These are phyloP conservation scores for Labroides dimidiatus DNA, from an alignment of 2,797 vertebrate species.

Conservation along the genomic window DNA sequence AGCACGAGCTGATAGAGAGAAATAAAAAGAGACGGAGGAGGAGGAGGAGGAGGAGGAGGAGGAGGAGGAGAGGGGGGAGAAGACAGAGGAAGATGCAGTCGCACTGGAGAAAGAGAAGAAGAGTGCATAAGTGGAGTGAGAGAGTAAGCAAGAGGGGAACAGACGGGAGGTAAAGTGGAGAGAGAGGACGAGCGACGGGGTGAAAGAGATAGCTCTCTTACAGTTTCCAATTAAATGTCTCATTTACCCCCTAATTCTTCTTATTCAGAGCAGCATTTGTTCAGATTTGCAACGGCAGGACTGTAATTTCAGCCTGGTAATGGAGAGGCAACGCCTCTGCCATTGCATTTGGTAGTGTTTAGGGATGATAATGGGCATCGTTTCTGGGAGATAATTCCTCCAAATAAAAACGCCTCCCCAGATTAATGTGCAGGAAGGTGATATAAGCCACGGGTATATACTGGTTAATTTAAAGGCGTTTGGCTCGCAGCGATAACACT, in stretches of 20 bases:
- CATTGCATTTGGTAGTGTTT: constrained; percentile 64
- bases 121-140: constrained; percentile 57
- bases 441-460: constrained; percentile 57
- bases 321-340: constrained; percentile 71
- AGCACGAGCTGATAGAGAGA: constrained; percentile 62
- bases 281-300: constrained; percentile 77
- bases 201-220: constrained; percentile 75
- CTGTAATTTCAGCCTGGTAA: constrained; percentile 77
- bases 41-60: neutral
- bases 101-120: constrained; percentile 44
- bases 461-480: constrained; percentile 63
- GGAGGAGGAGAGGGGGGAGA: neutral
- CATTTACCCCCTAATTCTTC: constrained; percentile 86
- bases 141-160: constrained; percentile 46
- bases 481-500: constrained; percentile 62
- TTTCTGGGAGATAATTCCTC: constrained; percentile 69
- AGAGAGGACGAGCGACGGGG: constrained; percentile 41
- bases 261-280: constrained; percentile 79
- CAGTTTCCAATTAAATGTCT: constrained; percentile 87
- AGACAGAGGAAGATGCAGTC: constrained; percentile 35
- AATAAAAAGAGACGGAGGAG: constrained; percentile 20
- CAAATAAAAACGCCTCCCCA: constrained; percentile 70
- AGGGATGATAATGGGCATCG: constrained; percentile 74
- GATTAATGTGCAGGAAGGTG: constrained; percentile 62
- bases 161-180: constrained; percentile 40